Evolutionary conservation across 92 coral and sea anemone species (phyloP), one percentile per base, ranked within the genome.

Genomic region (Pocillopora meandrina): DNA sequence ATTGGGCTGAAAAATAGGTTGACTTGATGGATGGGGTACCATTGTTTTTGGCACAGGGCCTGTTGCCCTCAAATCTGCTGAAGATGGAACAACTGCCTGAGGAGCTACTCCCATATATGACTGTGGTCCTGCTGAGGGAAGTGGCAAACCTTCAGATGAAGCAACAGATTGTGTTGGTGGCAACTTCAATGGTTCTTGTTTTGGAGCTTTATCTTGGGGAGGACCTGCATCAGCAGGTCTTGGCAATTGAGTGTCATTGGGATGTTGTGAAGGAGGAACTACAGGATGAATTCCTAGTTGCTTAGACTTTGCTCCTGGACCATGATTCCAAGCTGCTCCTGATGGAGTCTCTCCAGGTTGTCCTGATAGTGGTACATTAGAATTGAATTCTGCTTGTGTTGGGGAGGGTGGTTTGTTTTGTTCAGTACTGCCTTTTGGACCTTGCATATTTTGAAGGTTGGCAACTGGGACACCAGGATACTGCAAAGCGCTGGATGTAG

Each of bases 151-250:
- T 34, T 52, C 58, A 55, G 57, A 61, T 47, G 87, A 49, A 47
- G 57, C 33, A 62, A 34, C 74, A 55, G 87, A 71, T 10, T 82
- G 82, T 19, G 65, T 35, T n/a, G 88, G 55, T 31, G 90, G 77
- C 11, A 52, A n/a, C 10, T 74, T 81, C 49, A 61, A 2, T 69
- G 83, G 20, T 34, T 17, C 63, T n/a, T 16, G 5, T 34, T 35
- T n/a, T 20, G 33, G 58, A 57, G 82, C 12, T 11, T 55, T 26
- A 49, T n/a, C 20, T 18, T 78, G 63, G 1, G 65, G 42, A 16
- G 62, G 58, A 33, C 62, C 56, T 61, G 17, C 55, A 15, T 55
- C 82, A 58, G 81, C 58, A 20, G 58, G 33, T 33, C 59, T 35
- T 59, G 74, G 63, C 58, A 55, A 65, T 65, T 31, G 49, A 55